Evolutionary conservation across 37 sponge, comb jelly and placozoan species (phyloP).

Genomic region (Aplysina aerophoba): DNA sequence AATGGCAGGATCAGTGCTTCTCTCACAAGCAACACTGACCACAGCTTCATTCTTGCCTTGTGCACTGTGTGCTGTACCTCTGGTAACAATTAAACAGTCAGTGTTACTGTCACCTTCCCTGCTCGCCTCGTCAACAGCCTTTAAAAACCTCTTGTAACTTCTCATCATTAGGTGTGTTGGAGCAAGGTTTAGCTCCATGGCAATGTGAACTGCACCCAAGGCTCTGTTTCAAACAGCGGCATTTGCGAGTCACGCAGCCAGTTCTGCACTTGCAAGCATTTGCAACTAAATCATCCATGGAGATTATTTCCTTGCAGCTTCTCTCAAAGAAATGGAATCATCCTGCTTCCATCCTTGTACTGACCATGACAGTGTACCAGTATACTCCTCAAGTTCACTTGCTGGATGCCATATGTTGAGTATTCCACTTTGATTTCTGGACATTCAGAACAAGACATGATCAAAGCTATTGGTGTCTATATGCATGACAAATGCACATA

Average conservation of each 20-base stretch:
- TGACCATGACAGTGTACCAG: constrained; percentile 19
- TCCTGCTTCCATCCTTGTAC: neutral
- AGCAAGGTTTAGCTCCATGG: neutral
- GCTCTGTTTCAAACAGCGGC: constrained; percentile 25
- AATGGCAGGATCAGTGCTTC: too few relatives aligned
- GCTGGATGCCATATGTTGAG: neutral
- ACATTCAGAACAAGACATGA: neutral
- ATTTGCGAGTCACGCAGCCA: constrained; percentile 38
- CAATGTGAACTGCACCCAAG: constrained; percentile 20
- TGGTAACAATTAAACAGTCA: too few relatives aligned
- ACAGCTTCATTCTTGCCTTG: too few relatives aligned
- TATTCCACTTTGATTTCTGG: neutral
- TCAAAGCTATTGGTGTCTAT: neutral
- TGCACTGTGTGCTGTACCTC: too few relatives aligned
- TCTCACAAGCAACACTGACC: too few relatives aligned
- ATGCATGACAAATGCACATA: neutral
- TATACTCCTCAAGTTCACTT: constrained; percentile 18
- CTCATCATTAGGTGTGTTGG: too few relatives aligned
- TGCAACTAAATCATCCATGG: constrained; percentile 19
- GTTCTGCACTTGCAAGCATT: constrained; percentile 43
- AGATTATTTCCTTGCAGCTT: constrained; percentile 25
- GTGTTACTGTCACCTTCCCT: too few relatives aligned
- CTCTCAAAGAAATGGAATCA: constrained; percentile 10
- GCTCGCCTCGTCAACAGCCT: too few relatives aligned
- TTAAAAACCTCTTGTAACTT: too few relatives aligned